Evolutionary conservation across 2,797 vertebrate genomes (phyloP).

Genomic region (Florisuga fusca): DNA sequence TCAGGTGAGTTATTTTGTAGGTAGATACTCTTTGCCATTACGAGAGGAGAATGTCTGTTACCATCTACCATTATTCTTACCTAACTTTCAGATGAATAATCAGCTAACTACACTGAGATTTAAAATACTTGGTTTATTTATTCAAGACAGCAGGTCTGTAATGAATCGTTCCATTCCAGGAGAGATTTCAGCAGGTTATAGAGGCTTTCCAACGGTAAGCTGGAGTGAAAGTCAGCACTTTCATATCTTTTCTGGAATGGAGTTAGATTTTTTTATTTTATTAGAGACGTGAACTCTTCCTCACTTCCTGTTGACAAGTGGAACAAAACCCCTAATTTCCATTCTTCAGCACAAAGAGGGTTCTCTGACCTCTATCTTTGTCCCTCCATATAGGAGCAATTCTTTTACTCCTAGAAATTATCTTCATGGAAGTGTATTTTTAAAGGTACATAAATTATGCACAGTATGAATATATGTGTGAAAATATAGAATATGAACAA

Average conservation of each 20-base stretch:
- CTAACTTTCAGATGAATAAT: background rate
- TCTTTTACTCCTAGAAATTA: background rate
- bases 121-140: background rate
- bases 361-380: background rate
- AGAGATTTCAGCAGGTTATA: background rate
- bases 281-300: background rate
- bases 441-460: background rate
- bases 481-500: background rate
- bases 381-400: background rate
- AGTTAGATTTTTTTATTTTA: background rate
- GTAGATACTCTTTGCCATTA: background rate
- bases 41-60: background rate
- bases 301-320: background rate
- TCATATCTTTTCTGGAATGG: background rate
- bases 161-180: background rate
- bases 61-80: background rate
- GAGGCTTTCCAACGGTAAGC: background rate
- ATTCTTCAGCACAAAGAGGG: background rate
- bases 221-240: background rate
- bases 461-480: background rate
- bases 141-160: background rate
- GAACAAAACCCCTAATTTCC: background rate
- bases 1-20: slow-evolving; percentile 83
- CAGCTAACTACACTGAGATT: background rate
- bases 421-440: background rate